phyloP scores from a whole-genome alignment of 2,797 vertebrate genomes.

The Steatocranus sp. region DNA sequence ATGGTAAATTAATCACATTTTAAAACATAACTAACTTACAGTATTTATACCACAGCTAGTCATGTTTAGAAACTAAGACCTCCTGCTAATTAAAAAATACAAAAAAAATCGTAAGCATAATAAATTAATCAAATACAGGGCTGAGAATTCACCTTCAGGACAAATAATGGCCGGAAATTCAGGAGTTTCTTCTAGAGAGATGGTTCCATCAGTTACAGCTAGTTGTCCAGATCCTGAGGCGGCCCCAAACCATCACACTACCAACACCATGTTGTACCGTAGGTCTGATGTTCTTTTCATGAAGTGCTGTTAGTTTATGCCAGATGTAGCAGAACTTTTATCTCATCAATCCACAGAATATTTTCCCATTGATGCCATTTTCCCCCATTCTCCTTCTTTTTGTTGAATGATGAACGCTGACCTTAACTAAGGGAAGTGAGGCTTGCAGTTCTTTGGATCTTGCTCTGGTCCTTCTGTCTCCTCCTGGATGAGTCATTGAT shows the following conservation, averaged over 20 bases:
- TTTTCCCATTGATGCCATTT: background rate
- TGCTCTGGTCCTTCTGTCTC: background rate
- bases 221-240: background rate
- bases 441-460: background rate
- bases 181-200: background rate
- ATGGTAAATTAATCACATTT: background rate
- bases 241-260: background rate
- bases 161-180: background rate
- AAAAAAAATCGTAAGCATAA: background rate
- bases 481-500: background rate
- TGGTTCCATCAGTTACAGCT: background rate
- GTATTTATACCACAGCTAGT: background rate
- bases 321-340: background rate
- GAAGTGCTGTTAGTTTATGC: background rate
- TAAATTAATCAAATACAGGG: background rate
- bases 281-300: background rate
- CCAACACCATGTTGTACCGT: background rate
- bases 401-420: background rate
- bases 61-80: background rate
- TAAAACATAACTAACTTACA: background rate
- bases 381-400: background rate
- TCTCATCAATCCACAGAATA: background rate
- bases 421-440: background rate
- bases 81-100: background rate
- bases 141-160: background rate